Evolutionary conservation across 1,140 invertebrate species (phyloP).

Genomic region (Hylaeus anthracinus): DNA sequence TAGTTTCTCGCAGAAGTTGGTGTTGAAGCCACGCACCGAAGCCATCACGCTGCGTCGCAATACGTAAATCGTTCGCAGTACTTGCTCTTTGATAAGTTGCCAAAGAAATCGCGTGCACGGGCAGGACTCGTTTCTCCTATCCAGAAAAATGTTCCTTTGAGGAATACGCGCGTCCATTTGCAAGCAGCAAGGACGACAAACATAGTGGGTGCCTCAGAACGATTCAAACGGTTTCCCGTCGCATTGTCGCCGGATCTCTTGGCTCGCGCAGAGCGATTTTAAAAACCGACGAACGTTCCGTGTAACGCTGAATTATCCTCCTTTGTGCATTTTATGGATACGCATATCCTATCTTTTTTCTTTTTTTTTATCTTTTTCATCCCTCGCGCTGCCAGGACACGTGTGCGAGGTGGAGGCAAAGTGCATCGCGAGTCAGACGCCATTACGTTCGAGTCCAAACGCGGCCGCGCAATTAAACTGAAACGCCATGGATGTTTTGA

Average conservation of each 20-base stretch:
- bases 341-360: no score
- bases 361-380: background rate
- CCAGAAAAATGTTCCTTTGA: slow-evolving; percentile 35
- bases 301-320: slow-evolving; percentile 27
- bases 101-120: background rate
- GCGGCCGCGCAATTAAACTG: slow-evolving; percentile 18
- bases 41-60: background rate
- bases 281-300: background rate
- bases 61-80: background rate
- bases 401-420: background rate
- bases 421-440: background rate
- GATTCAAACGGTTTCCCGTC: background rate
- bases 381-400: background rate
- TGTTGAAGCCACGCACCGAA: background rate
- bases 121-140: background rate
- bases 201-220: background rate
- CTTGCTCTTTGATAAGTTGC: slow-evolving; percentile 26
- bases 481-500: background rate
- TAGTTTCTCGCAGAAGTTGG: no score
- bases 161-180: slow-evolving; percentile 26
- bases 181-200: slow-evolving; percentile 25
- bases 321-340: slow-evolving; percentile 8
- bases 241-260: slow-evolving; percentile 27
- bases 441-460: background rate
- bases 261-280: slow-evolving; percentile 16